Base-by-base conservation (phyloP, 2,113 vertebrate genomes). In the Cavia aperea region DNA sequence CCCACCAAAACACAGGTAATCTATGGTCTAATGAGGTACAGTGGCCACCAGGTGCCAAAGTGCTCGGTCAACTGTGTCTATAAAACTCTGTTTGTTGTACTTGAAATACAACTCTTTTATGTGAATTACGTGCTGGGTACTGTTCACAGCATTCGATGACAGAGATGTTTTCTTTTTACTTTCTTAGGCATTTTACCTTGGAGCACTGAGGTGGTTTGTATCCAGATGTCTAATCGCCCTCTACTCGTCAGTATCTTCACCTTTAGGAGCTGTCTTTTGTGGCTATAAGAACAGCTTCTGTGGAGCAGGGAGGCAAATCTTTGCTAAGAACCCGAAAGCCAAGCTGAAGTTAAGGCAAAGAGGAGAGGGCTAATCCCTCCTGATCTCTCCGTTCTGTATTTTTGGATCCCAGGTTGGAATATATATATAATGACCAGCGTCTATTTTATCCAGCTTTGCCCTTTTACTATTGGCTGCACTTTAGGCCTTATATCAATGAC, bases 1-100 rank as follows among this genome's bases (percentile, higher is more conserved):
- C 89, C 90, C 92, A 94, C 95, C 96, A 95, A 97, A 96, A 95
- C 94, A 93, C 93, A 92, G 95, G 95, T 96, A 95, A 97, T 95
- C 95, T 81, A 81, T 51, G 77, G 65, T 85, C 65, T 86, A 92
- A 9, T 43, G 96, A 97, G 21, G 81, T 89, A 96, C 97, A 93
- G 95, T 81, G 96, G 96, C 78, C 91, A 88, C 96, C 94, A 93
- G 88, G 96, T 96, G 95, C 93, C 94, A 95, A 95, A 97, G 93
- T 95, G 90, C 78, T 81, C 94, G 95, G 95, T 95, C 94, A 93
- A 96, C 94, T 94, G 90, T 95, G 95, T 93, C 96, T 96, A 93
- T 96, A 96, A 97, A 97, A 94, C 81, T 94, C 92, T 72, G 87
- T 94, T 95, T 97, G 89, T 95, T 96, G 58, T 21, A n/a, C 92